These are phyloP conservation scores for Lordiphosa mommai DNA, from an alignment of 1,140 invertebrate species.

Conservation along the genomic window DNA sequence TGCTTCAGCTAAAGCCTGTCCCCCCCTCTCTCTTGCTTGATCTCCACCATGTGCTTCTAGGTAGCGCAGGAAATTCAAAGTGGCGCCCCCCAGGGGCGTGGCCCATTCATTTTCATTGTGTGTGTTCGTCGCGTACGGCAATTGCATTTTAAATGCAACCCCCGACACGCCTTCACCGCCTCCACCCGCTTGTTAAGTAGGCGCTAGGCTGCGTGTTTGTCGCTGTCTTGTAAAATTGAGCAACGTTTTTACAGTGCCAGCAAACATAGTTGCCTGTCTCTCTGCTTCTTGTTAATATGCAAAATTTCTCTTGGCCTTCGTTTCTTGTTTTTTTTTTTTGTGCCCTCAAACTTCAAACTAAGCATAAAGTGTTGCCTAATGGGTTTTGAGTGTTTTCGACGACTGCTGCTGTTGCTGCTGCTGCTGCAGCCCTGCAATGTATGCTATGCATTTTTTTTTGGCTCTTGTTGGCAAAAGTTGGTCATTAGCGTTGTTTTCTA, in stretches of 20 bases:
- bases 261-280: conserved; percentile 8
- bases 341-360: conserved; percentile 67
- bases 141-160: conserved; percentile 64
- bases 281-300: conserved; percentile 53
- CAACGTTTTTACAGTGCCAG: conserved; percentile 59
- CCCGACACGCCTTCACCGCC: conserved; percentile 16
- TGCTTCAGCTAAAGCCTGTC: conserved; percentile 22
- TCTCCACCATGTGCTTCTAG: background rate
- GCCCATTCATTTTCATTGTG: conserved; percentile 62
- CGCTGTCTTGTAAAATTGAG: conserved; percentile 30
- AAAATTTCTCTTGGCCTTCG: conserved; percentile 51
- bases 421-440: conserved; percentile 47
- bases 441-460: conserved; percentile 55
- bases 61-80: conserved; percentile 2
- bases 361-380: conserved; percentile 76
- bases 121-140: conserved; percentile 28
- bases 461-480: conserved; percentile 60
- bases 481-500: conserved; percentile 67
- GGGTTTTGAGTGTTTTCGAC: conserved; percentile 77
- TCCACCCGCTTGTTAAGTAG: conserved; percentile 16
- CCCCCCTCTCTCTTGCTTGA: background rate
- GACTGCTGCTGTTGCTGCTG: conserved; percentile 46
- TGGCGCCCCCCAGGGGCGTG: conserved; percentile 32
- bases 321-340: conserved; percentile 28
- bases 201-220: conserved; percentile 12